Conservation (phyloP, 1,140 invertebrate genomes). For the Drosophila oshimai region DNA sequence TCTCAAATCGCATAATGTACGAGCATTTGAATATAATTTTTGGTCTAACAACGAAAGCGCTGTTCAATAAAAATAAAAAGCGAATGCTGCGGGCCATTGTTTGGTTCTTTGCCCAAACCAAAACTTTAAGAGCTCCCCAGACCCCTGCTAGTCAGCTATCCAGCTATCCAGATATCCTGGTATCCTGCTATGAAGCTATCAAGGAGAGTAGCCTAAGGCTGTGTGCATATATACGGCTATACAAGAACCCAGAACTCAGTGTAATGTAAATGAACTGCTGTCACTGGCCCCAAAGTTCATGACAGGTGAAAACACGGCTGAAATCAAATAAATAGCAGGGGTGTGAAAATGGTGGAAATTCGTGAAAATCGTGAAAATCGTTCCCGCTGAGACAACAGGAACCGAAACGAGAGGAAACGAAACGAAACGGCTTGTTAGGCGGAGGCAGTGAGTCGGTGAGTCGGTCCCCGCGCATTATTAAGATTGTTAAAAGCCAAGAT, state of each 20-base stretch:
- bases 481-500: slow-evolving; percentile 75
- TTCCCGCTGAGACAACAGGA: slow-evolving; percentile 9
- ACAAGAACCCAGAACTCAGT: slow-evolving; percentile 2
- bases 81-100: slow-evolving; percentile 6
- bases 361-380: not conserved
- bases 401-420: too few species aligned
- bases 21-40: slow-evolving; percentile 44
- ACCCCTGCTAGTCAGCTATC: not conserved
- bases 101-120: slow-evolving; percentile 16
- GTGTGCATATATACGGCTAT: not conserved
- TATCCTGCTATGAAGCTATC: not conserved
- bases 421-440: not conserved
- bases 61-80: slow-evolving; percentile 26
- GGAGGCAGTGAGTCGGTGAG: not conserved
- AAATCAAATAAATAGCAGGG: slow-evolving; percentile 22
- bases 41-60: slow-evolving; percentile 15
- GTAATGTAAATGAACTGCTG: slow-evolving; percentile 44
- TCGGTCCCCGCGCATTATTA: slow-evolving; percentile 56
- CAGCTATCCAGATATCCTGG: too few species aligned
- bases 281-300: slow-evolving; percentile 28
- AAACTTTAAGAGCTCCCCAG: not conserved
- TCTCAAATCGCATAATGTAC: slow-evolving; percentile 31
- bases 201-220: not conserved
- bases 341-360: slow-evolving; percentile 9
- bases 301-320: slow-evolving; percentile 25